A percentile compares a stretch with the other conserved stretches of the same genome.
Conservation (phyloP, 92 coral and sea anemone species). For the Paragorgia papillata region DNA sequence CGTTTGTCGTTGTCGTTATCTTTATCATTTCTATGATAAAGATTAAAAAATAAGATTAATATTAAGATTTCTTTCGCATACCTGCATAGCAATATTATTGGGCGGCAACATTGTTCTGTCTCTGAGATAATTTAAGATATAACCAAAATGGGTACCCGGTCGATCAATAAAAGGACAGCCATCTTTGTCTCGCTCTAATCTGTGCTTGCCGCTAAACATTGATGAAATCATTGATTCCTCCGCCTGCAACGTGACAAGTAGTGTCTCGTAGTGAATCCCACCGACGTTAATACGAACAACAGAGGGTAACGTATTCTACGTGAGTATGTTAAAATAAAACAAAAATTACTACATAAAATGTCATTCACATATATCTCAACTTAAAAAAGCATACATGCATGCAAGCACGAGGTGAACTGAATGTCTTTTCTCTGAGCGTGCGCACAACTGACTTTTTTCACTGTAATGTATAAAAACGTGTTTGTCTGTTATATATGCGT, state of each 20-base stretch:
- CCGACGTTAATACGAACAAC: conserved; percentile 86
- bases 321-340: conserved; percentile 28
- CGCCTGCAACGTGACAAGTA: conserved; percentile 74
- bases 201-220: conserved; percentile 87
- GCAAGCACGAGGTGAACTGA: too few relatives aligned
- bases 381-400: too few relatives aligned
- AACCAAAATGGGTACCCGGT: conserved; percentile 78
- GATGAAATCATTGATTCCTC: conserved; percentile 85
- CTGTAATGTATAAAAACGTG: too few relatives aligned
- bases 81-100: conserved; percentile 71
- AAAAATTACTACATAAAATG: too few relatives aligned
- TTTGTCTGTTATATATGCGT: too few relatives aligned
- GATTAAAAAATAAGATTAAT: too few relatives aligned
- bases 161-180: conserved; percentile 92
- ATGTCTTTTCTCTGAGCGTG: too few relatives aligned
- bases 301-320: conserved; percentile 59
- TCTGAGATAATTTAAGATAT: conserved; percentile 81
- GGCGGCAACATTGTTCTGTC: conserved; percentile 84
- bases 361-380: too few relatives aligned
- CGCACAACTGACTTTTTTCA: too few relatives aligned
- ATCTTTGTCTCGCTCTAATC: conserved; percentile 67
- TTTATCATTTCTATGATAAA: too few relatives aligned
- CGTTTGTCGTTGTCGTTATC: too few relatives aligned
- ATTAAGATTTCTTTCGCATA: too few relatives aligned
- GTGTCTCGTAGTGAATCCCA: conserved; percentile 91